A percentile compares a stretch with the other conserved stretches of the same genome.
Conservation (phyloP, 2,113 vertebrate species). For the Erythrocebus patas region DNA sequence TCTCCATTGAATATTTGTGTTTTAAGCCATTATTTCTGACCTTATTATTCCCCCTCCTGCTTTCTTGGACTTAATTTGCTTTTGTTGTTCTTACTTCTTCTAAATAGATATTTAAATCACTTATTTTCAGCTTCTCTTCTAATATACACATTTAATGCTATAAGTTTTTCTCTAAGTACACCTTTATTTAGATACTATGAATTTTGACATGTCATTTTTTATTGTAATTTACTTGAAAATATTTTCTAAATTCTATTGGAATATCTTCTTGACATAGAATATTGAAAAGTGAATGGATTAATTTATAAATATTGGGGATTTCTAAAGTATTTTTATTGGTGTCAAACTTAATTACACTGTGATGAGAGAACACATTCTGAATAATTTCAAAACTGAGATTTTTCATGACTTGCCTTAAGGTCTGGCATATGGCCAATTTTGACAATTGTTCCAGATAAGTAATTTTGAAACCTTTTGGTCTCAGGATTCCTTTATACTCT, state of each 20-base stretch:
- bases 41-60: not conserved
- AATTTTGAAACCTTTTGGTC: not conserved
- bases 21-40: not conserved
- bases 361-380: not conserved
- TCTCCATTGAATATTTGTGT: not conserved
- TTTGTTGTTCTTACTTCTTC: not conserved
- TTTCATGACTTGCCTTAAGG: not conserved
- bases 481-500: not conserved
- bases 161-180: not conserved
- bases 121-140: not conserved
- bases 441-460: not conserved
- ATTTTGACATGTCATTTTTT: not conserved
- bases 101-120: not conserved
- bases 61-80: not conserved
- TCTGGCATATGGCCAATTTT: not conserved
- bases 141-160: not conserved
- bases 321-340: not conserved
- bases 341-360: not conserved
- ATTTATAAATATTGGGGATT: not conserved
- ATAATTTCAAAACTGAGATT: not conserved
- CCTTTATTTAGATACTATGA: not conserved
- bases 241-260: not conserved
- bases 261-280: not conserved
- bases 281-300: not conserved
- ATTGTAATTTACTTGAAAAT: not conserved